Percentiles rank a stretch among this genome's conserved stretches.
These are phyloP conservation scores for Sesia bembeciformis DNA, from an alignment of 2,888 invertebrate species.

Conservation along the genomic window DNA sequence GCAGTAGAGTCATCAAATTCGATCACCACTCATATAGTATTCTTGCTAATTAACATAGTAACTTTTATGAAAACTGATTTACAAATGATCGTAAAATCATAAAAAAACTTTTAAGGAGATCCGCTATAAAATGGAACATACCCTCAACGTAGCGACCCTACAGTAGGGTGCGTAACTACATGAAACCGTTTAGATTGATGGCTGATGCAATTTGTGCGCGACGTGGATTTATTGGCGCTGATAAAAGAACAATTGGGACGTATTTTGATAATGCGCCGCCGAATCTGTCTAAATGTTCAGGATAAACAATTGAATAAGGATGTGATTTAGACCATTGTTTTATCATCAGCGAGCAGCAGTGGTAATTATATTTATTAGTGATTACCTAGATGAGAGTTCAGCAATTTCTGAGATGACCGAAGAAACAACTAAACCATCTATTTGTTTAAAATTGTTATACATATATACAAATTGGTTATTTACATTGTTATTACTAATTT, in stretches of 20 bases:
- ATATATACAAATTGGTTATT: no score
- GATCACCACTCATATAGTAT: no score
- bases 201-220: constrained; percentile 67
- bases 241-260: constrained; percentile 50
- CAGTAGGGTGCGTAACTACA: constrained; percentile 57
- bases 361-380: no score
- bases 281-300: constrained; percentile 21
- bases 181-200: constrained; percentile 69
- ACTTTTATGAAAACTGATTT: no score
- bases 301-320: background rate
- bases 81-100: background rate
- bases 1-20: no score
- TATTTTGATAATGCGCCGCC: constrained; percentile 37
- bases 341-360: no score
- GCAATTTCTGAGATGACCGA: no score
- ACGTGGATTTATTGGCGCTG: constrained; percentile 63
- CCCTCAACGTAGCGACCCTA: constrained; percentile 17
- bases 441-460: no score
- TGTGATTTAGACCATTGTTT: background rate
- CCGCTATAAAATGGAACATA: constrained; percentile 21
- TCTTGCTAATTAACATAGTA: no score
- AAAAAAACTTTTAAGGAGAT: background rate
- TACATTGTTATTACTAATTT: no score
- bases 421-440: no score
- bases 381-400: no score